phyloP scores from a whole-genome alignment of 2,888 invertebrate species.

The Rhopalosiphum nymphaeae region DNA sequence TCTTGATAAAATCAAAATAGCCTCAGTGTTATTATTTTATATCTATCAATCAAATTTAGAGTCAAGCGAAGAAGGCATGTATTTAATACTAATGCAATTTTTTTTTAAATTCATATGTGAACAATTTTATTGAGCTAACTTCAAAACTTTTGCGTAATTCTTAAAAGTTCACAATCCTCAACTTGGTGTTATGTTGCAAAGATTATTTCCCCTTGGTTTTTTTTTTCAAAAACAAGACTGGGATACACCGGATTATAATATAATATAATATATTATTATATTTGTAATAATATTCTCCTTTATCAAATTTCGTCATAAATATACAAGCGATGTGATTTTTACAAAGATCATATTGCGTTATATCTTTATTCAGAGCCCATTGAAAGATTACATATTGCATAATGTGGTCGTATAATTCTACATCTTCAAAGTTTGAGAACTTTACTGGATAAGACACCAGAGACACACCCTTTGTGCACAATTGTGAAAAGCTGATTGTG shows the following conservation, averaged over 20 bases:
- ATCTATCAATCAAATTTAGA: neutral
- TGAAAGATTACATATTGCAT: neutral
- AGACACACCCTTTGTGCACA: neutral
- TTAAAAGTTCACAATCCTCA: neutral
- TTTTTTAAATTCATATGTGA: neutral
- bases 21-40: neutral
- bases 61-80: neutral
- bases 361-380: neutral
- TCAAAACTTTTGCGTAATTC: neutral
- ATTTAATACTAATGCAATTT: neutral
- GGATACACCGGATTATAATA: neutral
- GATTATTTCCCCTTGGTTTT: neutral
- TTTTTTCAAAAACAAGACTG: neutral
- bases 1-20: neutral
- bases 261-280: neutral
- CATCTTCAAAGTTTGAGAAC: neutral
- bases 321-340: too few species aligned
- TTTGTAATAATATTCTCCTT: neutral
- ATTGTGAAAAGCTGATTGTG: neutral
- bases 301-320: neutral
- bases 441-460: neutral
- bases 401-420: neutral
- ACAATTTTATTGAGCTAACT: neutral
- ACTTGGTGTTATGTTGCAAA: neutral
- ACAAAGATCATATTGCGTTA: neutral